Percentiles rank a stretch among this genome's conserved stretches.
phyloP scores from a whole-genome alignment of 2,797 vertebrate genomes.

The Sebastiscus albofasciatus region DNA sequence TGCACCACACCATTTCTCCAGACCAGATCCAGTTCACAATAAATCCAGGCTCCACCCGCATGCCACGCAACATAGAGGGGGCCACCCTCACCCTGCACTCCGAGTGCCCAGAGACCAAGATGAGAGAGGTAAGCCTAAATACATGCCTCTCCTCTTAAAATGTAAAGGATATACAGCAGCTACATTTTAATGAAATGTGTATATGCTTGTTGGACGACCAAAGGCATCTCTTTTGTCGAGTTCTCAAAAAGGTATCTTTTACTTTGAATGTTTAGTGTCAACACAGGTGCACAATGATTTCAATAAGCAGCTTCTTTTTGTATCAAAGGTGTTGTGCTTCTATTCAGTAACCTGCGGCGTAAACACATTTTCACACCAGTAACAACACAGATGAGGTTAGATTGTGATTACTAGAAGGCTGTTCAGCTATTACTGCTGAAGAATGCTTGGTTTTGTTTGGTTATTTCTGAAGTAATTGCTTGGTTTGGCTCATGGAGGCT shows the following conservation, averaged over 20 bases:
- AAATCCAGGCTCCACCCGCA: constrained; percentile 98
- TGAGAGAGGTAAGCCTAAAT: constrained; percentile 89
- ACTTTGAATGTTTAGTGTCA: not conserved
- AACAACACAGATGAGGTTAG: not conserved
- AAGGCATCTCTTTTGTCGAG: too few species aligned
- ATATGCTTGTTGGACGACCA: not conserved
- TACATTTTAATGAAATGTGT: not conserved
- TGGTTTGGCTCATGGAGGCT: constrained; percentile 8
- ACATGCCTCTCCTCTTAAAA: not conserved
- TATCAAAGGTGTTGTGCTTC: not conserved
- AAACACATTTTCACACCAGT: not conserved
- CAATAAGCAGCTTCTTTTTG: not conserved
- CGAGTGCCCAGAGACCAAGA: constrained; percentile 97
- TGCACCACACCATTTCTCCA: constrained; percentile 98
- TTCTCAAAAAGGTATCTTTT: not conserved
- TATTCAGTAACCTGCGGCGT: too few species aligned
- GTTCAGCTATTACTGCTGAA: not conserved
- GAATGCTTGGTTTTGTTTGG: not conserved
- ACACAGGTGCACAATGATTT: not conserved
- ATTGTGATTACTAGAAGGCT: not conserved
- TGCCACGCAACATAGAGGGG: constrained; percentile 98
- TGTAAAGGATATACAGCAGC: not conserved
- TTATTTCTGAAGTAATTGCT: constrained; percentile 1
- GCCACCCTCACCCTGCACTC: constrained; percentile 97
- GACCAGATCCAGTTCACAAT: constrained; percentile 99